Base-by-base conservation (phyloP, 1,140 invertebrate species). In the Brachionus paranguensis region DNA sequence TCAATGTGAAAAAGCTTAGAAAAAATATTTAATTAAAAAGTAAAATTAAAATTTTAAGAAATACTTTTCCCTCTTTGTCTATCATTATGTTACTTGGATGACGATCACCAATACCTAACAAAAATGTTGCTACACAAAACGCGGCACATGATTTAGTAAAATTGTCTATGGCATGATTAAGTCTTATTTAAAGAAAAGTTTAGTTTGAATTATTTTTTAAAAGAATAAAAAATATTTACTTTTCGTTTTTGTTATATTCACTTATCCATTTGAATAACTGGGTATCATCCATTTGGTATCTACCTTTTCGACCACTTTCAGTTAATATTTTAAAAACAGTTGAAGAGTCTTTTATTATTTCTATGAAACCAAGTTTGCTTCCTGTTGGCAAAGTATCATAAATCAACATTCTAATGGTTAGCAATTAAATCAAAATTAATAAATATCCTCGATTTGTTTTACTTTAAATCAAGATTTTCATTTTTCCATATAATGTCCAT, bases 81-180 rank as follows among this genome's bases (percentile, higher is more conserved):
- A 99, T 93, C 98, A 99, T 99, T 86, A 99, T 99, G 88, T 99
- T 99, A 88, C 98, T 97, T 0, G 96, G 96, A 91, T 99, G 97
- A 81, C 98, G 90, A 90, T 99, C 97, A 6, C 96, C 96, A 83
- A 99, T 96, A 8, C 97, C 93, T n/a, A 99, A 91, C 14, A 99
- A 95, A 89, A 98, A 99, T 0, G 98, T 99, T 4, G 97, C 97
- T 0, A 99, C 96, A 90, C 97, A 98, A 89, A 99, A 99, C 2
- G 97, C 97, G 17, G 96, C 97, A 90, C 97, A 99, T 41, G 96
- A 98, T 84, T 93, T 91, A 0, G 95, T 98, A 88, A 99, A 99
- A 87, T 96, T 95, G 85, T 98, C 94, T 60, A 99, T 95, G 0
- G 96, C 96, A 89, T 95, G 94, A 85, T 95, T 93, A 85, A 98